Conservation (phyloP, 2,113 vertebrate genomes). For the Pomatostomus ruficeps region DNA sequence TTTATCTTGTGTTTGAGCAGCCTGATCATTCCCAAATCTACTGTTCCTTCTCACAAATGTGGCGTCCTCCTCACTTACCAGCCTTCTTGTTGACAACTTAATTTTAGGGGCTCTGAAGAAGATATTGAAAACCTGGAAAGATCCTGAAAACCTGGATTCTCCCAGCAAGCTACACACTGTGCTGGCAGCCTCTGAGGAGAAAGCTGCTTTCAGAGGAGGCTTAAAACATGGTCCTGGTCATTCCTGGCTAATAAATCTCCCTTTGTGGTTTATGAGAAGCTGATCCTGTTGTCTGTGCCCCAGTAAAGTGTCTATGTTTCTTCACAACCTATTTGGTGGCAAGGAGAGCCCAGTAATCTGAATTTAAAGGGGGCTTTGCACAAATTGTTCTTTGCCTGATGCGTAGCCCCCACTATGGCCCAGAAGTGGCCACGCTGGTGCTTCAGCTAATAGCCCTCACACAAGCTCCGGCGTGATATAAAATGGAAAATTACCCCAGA, state of each 20-base stretch:
- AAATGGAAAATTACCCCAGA: background rate
- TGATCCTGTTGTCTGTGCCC: background rate
- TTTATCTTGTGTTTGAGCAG: background rate
- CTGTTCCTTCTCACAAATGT: background rate
- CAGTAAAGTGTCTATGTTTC: background rate
- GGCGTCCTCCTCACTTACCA: background rate
- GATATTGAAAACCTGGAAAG: background rate
- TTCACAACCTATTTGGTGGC: background rate
- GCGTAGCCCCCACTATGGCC: background rate
- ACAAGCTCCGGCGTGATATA: background rate
- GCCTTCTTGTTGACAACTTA: background rate
- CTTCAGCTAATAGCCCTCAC: background rate
- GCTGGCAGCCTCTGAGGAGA: background rate
- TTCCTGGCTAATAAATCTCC: background rate
- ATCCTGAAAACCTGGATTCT: background rate
- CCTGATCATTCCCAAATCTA: slow-evolving; percentile 2
- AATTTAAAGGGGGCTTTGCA: background rate
- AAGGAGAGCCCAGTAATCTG: background rate
- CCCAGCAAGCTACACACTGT: background rate
- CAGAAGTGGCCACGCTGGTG: background rate
- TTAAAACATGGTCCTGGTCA: background rate
- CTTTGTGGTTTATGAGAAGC: background rate
- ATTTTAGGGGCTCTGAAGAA: background rate
- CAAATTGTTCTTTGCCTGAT: background rate
- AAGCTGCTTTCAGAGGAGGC: background rate